These are phyloP conservation scores for Hapalemur alaotrensis DNA, from an alignment of 2,797 vertebrate genomes.

Conservation along the genomic window DNA sequence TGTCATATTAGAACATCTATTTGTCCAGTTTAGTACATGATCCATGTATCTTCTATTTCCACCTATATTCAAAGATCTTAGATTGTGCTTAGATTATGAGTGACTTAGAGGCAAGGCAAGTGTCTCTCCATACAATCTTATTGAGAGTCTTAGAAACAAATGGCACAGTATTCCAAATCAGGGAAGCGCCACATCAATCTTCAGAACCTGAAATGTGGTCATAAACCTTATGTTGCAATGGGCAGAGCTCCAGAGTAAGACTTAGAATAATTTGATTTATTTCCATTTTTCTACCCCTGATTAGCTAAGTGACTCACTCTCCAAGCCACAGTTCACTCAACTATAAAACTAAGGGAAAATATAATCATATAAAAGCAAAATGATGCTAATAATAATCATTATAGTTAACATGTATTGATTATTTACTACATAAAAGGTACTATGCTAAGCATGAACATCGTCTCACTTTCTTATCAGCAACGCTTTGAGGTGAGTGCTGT, in stretches of 20 bases:
- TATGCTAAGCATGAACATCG: not conserved
- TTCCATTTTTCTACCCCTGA: not conserved
- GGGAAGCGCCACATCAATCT: not conserved
- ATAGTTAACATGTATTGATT: not conserved
- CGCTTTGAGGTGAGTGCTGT: not conserved
- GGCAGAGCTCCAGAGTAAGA: not conserved
- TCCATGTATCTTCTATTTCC: not conserved
- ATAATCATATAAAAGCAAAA: not conserved
- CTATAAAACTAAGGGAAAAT: not conserved
- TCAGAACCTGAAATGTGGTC: not conserved
- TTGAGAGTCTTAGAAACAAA: not conserved
- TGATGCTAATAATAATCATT: not conserved
- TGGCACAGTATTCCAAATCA: not conserved
- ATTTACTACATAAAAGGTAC: not conserved
- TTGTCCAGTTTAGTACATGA: not conserved
- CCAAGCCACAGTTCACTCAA: not conserved
- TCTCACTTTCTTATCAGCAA: not conserved
- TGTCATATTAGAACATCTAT: not conserved
- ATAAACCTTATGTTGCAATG: not conserved
- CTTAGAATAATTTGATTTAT: not conserved
- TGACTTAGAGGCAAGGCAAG: not conserved
- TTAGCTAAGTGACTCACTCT: not conserved
- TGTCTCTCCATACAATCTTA: not conserved
- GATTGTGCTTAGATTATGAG: not conserved
- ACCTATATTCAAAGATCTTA: not conserved